Conservation (phyloP, 2,888 invertebrate genomes). For the Nomada fabriciana region DNA sequence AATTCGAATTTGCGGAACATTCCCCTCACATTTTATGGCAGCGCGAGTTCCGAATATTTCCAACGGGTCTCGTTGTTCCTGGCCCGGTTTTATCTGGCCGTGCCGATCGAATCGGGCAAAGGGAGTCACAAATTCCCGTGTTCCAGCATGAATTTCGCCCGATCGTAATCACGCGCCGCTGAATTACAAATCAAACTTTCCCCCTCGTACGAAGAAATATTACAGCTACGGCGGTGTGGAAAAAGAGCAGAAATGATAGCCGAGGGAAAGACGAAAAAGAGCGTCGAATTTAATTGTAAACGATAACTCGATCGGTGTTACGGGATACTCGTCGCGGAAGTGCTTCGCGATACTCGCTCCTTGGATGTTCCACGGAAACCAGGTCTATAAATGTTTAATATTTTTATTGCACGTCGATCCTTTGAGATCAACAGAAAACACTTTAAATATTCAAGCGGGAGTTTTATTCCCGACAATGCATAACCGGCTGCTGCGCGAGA, state of each 20-base stretch:
- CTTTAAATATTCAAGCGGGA: slow-evolving; percentile 53
- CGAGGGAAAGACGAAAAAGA: no score
- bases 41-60: slow-evolving; percentile 45
- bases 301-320: background rate
- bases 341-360: background rate
- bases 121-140: slow-evolving; percentile 60
- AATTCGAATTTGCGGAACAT: slow-evolving; percentile 16
- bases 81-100: slow-evolving; percentile 52
- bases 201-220: background rate
- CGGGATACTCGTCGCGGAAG: background rate
- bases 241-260: background rate
- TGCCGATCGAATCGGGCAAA: slow-evolving; percentile 61
- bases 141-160: slow-evolving; percentile 59
- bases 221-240: background rate
- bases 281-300: no score
- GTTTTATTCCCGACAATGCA: slow-evolving; percentile 40
- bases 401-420: slow-evolving; percentile 53
- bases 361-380: background rate
- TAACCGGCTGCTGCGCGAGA: slow-evolving; percentile 18
- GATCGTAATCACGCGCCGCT: slow-evolving; percentile 60
- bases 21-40: slow-evolving; percentile 37
- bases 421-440: slow-evolving; percentile 40
- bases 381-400: slow-evolving; percentile 40
- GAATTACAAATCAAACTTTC: background rate
- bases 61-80: slow-evolving; percentile 42